Evolutionary conservation across 2,888 invertebrate genomes (phyloP).

Genomic region (Ctenicera cuprea): DNA sequence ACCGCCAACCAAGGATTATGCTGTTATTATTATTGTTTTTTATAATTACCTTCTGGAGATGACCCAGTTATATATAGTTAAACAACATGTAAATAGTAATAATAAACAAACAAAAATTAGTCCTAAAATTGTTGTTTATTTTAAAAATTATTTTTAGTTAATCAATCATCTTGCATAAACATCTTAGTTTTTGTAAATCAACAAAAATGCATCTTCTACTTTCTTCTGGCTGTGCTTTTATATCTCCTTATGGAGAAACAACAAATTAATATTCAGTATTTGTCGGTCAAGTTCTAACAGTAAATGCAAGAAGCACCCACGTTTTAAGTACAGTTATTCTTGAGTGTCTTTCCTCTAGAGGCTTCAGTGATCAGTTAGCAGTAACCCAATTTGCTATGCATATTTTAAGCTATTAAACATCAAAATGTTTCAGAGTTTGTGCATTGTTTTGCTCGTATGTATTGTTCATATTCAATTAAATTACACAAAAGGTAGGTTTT

Average conservation of each 20-base stretch:
- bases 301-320: slow-evolving; percentile 32
- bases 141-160: too few species aligned
- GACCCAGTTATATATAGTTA: background rate
- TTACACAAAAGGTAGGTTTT: background rate
- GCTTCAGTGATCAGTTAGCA: slow-evolving; percentile 19
- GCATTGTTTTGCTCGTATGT: slow-evolving; percentile 15
- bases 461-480: background rate
- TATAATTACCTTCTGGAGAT: background rate
- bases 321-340: slow-evolving; percentile 28
- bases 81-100: slow-evolving; percentile 13
- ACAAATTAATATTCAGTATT: slow-evolving; percentile 18
- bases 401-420: background rate
- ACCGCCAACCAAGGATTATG: background rate
- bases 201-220: too few species aligned
- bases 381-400: slow-evolving; percentile 28
- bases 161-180: too few species aligned
- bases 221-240: too few species aligned
- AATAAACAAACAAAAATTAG: background rate
- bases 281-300: slow-evolving; percentile 40
- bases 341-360: slow-evolving; percentile 3
- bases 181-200: too few species aligned
- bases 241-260: too few species aligned
- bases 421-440: slow-evolving; percentile 19
- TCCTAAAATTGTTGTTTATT: too few species aligned
- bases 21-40: slow-evolving; percentile 17